A percentile compares a stretch with the other conserved stretches of the same genome.
phyloP scores from a whole-genome alignment of 2,888 invertebrate genomes.

The Poecilobothrus nobilitatus region DNA sequence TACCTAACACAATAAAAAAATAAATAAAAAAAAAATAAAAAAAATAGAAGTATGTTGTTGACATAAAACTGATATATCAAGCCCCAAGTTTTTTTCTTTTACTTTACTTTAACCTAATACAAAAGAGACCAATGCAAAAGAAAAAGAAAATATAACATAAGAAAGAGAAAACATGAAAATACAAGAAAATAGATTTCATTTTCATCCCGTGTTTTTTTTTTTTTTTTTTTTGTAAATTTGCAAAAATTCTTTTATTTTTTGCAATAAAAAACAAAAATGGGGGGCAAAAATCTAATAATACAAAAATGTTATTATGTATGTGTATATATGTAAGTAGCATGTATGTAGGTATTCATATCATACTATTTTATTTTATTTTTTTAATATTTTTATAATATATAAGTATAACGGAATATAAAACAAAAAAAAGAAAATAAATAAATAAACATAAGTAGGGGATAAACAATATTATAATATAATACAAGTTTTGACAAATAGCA shows the following conservation, averaged over 20 bases:
- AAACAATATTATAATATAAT: background rate
- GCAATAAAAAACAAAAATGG: background rate
- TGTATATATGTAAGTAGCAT: too few relatives aligned
- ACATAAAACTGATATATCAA: conserved; percentile 3
- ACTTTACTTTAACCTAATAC: background rate
- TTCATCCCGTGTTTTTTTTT: background rate
- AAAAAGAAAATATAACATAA: background rate
- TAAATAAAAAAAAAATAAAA: background rate
- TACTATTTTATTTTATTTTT: too few relatives aligned
- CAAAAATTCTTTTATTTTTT: background rate
- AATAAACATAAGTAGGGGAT: background rate
- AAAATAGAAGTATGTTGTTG: background rate
- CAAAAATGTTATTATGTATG: too few relatives aligned
- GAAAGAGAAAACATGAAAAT: background rate
- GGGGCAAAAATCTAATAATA: background rate
- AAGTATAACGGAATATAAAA: background rate
- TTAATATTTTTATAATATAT: too few relatives aligned
- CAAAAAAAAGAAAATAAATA: background rate
- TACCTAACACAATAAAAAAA: background rate
- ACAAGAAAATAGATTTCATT: too few relatives aligned
- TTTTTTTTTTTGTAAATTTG: background rate
- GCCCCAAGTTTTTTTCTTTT: background rate
- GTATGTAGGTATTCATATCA: too few relatives aligned
- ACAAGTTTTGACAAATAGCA: background rate
- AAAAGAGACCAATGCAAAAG: background rate